These are phyloP conservation scores for Nasonia longicornis DNA, from an alignment of 1,140 invertebrate genomes.

Conservation along the genomic window DNA sequence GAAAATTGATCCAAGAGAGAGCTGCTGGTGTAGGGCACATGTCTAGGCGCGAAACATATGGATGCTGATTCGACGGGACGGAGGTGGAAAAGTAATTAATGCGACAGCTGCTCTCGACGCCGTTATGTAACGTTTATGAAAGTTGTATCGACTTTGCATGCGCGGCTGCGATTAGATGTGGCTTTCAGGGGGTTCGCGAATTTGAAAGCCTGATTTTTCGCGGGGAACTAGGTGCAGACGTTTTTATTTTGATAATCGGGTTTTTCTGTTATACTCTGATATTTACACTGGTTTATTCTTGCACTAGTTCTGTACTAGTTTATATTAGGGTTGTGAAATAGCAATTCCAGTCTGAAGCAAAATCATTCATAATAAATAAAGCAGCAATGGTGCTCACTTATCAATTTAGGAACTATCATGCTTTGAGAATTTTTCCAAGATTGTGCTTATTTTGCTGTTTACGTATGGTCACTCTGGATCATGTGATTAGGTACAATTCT, in stretches of 20 bases:
- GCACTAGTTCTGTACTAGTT: background rate
- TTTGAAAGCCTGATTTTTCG: background rate
- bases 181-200: background rate
- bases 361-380: background rate
- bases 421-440: too few species aligned
- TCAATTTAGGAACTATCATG: too few species aligned
- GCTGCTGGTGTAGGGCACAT: background rate
- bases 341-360: background rate
- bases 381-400: too few species aligned
- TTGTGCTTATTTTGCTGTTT: background rate
- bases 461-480: background rate
- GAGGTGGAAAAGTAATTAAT: background rate
- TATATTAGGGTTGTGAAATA: background rate
- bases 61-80: background rate
- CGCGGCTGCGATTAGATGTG: too few species aligned
- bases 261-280: too few species aligned
- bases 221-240: too few species aligned
- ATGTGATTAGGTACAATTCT: too few species aligned
- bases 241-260: too few species aligned
- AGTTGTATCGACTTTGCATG: background rate
- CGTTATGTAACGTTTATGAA: background rate
- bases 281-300: too few species aligned
- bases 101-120: background rate
- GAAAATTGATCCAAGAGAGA: background rate
- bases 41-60: background rate